Evolutionary conservation across 2,113 vertebrate genomes (phyloP), one percentile per base, ranked within the genome.

Genomic region (Desmodus rotundus): DNA sequence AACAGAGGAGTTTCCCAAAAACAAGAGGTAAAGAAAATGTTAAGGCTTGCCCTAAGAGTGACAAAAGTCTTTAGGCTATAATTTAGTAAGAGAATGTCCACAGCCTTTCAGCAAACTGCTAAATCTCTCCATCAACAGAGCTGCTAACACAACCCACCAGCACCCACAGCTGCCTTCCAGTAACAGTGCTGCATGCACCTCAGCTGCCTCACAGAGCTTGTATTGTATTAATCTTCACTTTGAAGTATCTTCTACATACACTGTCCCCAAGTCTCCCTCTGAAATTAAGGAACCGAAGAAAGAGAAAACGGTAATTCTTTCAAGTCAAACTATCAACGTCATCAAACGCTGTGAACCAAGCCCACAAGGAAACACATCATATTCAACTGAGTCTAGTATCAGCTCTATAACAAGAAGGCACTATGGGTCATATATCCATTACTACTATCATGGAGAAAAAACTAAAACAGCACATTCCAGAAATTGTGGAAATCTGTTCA

Each of bases 1-100:
- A 94, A 93, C 38, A 96, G 36, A 70, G n/a, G 5, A 61, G 31
- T 17, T 93, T 88, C 72, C 67, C 76, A 83, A 93, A 96, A 95
- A 52, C 9, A 70, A 43, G 16, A 43, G 1, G 17, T 22, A 45
- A 88, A 63, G 36, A n/a, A 96, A 78, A 93, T 50, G 12, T 47
- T 82, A 68, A 91, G 63, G 4, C 65, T 36, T 80, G 38, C 31
- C 67, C 15, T 65, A 90, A 43, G 20, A 73, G 20, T 67, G 16
- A 61, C 50, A 63, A 24, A 70, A 28, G 28, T 43, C 56, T 91
- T 74, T 22, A 87, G 36, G 36, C 43, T 89, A 24, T 56, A 84
- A 94, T 80, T 83, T 65, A 52, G 22, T 73, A 86, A 89, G 43
- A 83, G 36, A 93, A 54, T 36, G 31, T 70, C 61, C 28, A 24